Evolutionary conservation across 2,888 invertebrate genomes (phyloP), one percentile per base, ranked within the genome.

Genomic region (Bellardia pandia): DNA sequence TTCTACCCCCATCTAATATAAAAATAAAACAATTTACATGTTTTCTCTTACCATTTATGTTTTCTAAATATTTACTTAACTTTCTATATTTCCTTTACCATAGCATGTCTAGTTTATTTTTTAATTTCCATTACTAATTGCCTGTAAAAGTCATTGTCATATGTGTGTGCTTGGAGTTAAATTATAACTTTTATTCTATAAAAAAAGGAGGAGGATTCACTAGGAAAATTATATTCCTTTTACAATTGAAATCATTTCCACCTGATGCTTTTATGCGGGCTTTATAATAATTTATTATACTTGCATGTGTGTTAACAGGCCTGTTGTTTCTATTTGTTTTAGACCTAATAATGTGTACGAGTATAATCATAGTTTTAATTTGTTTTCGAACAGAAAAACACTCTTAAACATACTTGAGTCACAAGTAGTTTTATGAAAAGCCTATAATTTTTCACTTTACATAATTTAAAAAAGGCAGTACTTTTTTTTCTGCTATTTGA

Each of bases 221-320:
- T 45, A 40, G 58, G 69, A 45, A 45, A 45, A 45, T 53, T 74
- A 40, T 62, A 40, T 37, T 30, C 23, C 13, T 71, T 71, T 62
- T 7, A 72, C 64, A 53, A 80, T 64, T 72, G 45, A 74, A 81
- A 77, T 56, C 68, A 81, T 77, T 87, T 86, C 84, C 85, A 89
- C 89, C 89, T 88, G 88, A 89, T 89, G 89, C 89, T 86, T 85
- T 88, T 80, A 79, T 87, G 85, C 85, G 78, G 82, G 85, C 69
- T 75, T 76, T 51, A 42, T 40, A 74, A 81, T 85, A 81, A 87
- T 87, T 87, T 87, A 85, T 87, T 78, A 82, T 81, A 85, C 85
- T 77, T 81, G 60, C 85, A 81, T 87, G 87, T 84, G 76, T 75
- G 81, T 69, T 48, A 6, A 48, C 33, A 14, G 23, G 58, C 58